These are phyloP conservation scores for Zonitis immaculata DNA, from an alignment of 2,888 invertebrate genomes.

Conservation along the genomic window DNA sequence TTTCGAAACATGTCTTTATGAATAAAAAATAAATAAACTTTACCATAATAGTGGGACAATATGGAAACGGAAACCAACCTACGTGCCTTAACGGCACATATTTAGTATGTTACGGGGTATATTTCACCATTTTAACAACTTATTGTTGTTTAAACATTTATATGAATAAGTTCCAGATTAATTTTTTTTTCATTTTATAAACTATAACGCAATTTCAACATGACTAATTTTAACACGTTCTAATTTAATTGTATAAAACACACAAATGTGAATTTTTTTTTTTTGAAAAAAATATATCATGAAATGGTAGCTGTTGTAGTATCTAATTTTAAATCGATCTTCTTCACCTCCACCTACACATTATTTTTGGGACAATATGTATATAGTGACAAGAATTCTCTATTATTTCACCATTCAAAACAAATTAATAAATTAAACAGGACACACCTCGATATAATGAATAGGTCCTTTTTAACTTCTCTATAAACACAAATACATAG, in stretches of 20 bases:
- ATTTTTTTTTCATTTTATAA: neutral
- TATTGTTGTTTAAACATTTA: conserved; percentile 16
- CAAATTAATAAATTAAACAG: neutral
- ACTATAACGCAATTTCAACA: neutral
- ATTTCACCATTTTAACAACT: neutral
- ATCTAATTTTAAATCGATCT: neutral
- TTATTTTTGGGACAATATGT: neutral
- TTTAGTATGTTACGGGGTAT: conserved; percentile 17
- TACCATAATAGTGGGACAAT: conserved; percentile 3
- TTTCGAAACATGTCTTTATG: neutral
- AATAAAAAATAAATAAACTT: neutral
- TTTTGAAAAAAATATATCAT: neutral
- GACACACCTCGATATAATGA: neutral
- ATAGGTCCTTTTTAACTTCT: too few relatives aligned
- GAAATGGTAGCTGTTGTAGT: neutral
- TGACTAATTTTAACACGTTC: neutral
- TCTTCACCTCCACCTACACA: neutral
- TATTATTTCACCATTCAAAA: neutral
- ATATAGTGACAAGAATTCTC: neutral
- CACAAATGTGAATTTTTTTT: neutral
- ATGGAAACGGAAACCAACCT: conserved; percentile 17
- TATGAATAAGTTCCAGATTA: neutral
- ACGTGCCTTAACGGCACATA: conserved; percentile 20
- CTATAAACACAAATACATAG: too few relatives aligned
- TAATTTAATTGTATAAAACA: neutral